These are phyloP conservation scores for Hozukius guyotensis DNA, from an alignment of 2,797 vertebrate genomes.

Conservation along the genomic window DNA sequence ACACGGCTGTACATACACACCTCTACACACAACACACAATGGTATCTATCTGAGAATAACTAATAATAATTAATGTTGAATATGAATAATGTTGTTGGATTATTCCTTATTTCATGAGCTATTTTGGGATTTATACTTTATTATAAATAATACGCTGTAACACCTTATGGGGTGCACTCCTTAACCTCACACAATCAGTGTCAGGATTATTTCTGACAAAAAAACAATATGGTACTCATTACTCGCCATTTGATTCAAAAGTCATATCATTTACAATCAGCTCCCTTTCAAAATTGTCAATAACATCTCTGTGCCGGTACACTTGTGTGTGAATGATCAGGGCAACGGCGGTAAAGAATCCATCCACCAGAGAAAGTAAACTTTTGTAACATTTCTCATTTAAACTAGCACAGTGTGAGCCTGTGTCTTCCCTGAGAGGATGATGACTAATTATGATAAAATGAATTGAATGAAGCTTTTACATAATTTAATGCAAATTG, in stretches of 20 bases:
- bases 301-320: background rate
- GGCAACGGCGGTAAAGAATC: background rate
- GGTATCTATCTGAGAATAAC: too few relatives aligned
- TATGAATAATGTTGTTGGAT: too few relatives aligned
- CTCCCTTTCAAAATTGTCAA: conserved; percentile 11
- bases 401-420: background rate
- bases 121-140: too few relatives aligned
- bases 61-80: too few relatives aligned
- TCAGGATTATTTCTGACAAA: background rate
- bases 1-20: too few relatives aligned
- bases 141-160: background rate
- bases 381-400: conserved; percentile 20
- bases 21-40: too few relatives aligned
- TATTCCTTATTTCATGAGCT: too few relatives aligned
- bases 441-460: conserved; percentile 23
- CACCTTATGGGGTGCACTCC: background rate
- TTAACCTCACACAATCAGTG: background rate
- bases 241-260: background rate
- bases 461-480: background rate
- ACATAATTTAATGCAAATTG: conserved; percentile 13
- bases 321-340: background rate
- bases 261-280: background rate
- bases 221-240: background rate
- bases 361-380: background rate
- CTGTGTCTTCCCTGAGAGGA: background rate